Conservation (phyloP, 2,888 invertebrate genomes). For the Nowickia ferox region DNA sequence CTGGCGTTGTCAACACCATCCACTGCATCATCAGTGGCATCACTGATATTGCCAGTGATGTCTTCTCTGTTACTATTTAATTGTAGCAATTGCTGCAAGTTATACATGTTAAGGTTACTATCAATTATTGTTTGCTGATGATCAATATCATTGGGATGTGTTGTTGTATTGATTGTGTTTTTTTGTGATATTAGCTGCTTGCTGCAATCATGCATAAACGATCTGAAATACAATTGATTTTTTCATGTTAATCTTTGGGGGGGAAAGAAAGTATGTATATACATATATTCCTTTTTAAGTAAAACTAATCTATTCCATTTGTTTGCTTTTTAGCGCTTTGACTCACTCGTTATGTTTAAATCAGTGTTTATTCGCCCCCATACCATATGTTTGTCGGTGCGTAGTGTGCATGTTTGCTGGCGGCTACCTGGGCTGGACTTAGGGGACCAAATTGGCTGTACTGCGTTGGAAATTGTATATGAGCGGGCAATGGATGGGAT, state of each 20-base stretch:
- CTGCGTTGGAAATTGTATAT: constrained; percentile 90
- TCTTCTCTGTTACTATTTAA: constrained; percentile 26
- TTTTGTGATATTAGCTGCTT: constrained; percentile 66
- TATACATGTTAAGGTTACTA: constrained; percentile 30
- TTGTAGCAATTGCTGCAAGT: constrained; percentile 56
- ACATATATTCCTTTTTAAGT: not conserved
- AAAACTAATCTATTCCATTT: not conserved
- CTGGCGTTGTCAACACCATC: constrained; percentile 42
- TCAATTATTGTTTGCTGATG: constrained; percentile 33
- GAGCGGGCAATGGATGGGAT: constrained; percentile 91
- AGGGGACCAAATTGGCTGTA: constrained; percentile 84
- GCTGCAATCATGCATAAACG: constrained; percentile 78
- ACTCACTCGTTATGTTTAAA: constrained; percentile 81
- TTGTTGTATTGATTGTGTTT: constrained; percentile 36
- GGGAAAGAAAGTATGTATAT: not conserved
- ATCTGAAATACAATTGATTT: constrained; percentile 74
- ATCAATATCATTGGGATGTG: constrained; percentile 37
- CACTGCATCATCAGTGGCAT: constrained; percentile 13
- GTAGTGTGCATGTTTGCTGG: constrained; percentile 83
- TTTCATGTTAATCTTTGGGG: not conserved
- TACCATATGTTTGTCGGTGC: constrained; percentile 84
- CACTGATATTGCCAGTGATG: constrained; percentile 1
- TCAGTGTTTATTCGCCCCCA: constrained; percentile 82
- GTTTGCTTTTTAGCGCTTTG: constrained; percentile 58
- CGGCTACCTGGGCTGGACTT: constrained; percentile 83